Evolutionary conservation across 2,888 invertebrate species (phyloP), one percentile per base, ranked within the genome.

Genomic region (Lycocerus yunnanus): DNA sequence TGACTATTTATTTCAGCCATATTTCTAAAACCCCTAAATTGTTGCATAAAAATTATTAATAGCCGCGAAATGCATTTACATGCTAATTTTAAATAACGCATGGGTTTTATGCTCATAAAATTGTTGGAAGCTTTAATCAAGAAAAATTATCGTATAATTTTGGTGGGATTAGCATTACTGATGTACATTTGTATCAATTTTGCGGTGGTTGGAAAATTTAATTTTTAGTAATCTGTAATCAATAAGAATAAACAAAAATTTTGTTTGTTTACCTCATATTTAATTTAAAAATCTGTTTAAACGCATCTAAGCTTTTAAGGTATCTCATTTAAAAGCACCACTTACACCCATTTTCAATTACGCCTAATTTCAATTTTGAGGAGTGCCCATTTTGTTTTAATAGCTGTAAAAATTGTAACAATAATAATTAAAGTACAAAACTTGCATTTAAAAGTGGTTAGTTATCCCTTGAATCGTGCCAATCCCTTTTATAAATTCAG

Each of bases 361-460:
- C n/a, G 43, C 43, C 8, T 43, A 43, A 43, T 43, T 43, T 43
- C 43, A 43, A n/a, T 43, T 43, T 43, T n/a, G 43, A 43, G n/a
- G 43, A 43, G 43, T 43, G 43, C 43, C 43, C 43, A 43, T 43
- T 43, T 43, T 43, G 43, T 43, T 43, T 43, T 43, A 43, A 43
- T n/a, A n/a, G 43, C n/a, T 43, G 43, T 43, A 43, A 43, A 43
- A 43, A 43, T 43, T 43, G 18, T 63, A 63, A 63, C 61, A 63
- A 63, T 63, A 18, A 63, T 63, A 63, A 43, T 20, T 16, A 63
- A 16, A 63, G 16, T 18, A 63, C 61, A 63, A 63, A 63, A 63
- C 61, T 63, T 63, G 20, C 18, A 67, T 67, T 67, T 67, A 20
- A 67, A 67, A 67, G 16, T 67, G 67, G 58, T 67, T 43, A 43